These are phyloP conservation scores for Ruditapes philippinarum DNA, from an alignment of 1,140 invertebrate genomes.

Conservation along the genomic window DNA sequence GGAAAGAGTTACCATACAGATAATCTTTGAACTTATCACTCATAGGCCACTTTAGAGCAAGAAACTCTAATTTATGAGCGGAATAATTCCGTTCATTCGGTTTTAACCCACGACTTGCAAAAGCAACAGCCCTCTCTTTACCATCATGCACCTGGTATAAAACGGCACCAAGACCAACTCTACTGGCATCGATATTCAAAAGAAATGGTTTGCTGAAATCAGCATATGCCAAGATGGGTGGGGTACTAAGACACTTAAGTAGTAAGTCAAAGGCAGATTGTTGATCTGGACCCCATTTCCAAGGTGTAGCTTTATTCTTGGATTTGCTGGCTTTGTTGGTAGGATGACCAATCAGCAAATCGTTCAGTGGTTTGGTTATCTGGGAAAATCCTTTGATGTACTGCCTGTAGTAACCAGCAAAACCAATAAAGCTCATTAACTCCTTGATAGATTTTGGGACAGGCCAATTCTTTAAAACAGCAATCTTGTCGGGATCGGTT, in stretches of 20 bases:
- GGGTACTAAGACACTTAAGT: background rate
- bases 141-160: constrained; percentile 16
- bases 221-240: constrained; percentile 2
- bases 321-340: background rate
- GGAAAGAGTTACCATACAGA: background rate
- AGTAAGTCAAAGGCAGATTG: background rate
- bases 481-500: background rate
- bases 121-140: background rate
- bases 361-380: background rate
- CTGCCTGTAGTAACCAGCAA: background rate
- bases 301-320: background rate
- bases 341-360: background rate
- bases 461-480: background rate
- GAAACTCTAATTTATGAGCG: constrained; percentile 49
- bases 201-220: constrained; percentile 12
- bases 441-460: background rate
- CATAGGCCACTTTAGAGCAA: constrained; percentile 54
- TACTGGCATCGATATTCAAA: constrained; percentile 8
- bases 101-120: background rate
- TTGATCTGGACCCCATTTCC: background rate
- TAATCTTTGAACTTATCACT: constrained; percentile 62
- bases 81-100: background rate
- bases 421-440: background rate
- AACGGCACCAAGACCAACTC: background rate
- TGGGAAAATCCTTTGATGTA: background rate